A percentile compares a stretch with the other conserved stretches of the same genome.
These are phyloP conservation scores for Heliocidaris erythrogramma DNA, from an alignment of 35 echinoderm and acorn worm genomes.

Conservation along the genomic window DNA sequence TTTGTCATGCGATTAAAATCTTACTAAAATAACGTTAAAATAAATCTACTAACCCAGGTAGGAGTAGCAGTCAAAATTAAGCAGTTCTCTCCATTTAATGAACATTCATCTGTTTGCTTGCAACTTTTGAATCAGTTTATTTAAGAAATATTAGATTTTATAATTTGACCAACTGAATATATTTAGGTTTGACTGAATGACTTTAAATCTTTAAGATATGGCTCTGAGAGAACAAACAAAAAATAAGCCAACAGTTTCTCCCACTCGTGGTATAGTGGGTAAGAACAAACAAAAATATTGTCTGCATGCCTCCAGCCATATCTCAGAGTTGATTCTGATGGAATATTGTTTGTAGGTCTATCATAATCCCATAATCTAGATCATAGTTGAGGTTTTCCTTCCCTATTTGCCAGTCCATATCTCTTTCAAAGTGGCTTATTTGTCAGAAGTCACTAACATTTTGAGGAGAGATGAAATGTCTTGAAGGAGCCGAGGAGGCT, in stretches of 20 bases:
- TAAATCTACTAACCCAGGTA: no score
- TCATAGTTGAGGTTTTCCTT: not conserved
- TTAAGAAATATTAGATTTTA: not conserved
- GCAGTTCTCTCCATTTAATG: not conserved
- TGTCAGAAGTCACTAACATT: constrained; percentile 10
- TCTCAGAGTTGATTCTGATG: not conserved
- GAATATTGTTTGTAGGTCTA: not conserved
- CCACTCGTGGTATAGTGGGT: not conserved
- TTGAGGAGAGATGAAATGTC: not conserved
- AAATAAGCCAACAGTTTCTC: not conserved
- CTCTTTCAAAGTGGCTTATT: not conserved
- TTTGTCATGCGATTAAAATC: no score
- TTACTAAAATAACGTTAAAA: no score
- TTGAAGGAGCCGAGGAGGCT: not conserved
- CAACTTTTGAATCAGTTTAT: not conserved
- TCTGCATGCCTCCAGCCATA: not conserved
- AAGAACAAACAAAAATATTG: not conserved
- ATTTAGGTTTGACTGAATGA: not conserved
- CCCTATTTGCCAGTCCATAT: not conserved
- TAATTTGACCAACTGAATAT: not conserved
- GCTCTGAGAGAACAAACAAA: not conserved
- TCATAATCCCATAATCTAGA: constrained; percentile 12
- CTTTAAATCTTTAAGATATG: no score
- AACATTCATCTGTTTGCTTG: not conserved
- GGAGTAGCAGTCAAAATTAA: not conserved